Evolutionary conservation across 2,797 vertebrate species (phyloP), one percentile per base, ranked within the genome.

Genomic region (Halcyon smyrnensis): DNA sequence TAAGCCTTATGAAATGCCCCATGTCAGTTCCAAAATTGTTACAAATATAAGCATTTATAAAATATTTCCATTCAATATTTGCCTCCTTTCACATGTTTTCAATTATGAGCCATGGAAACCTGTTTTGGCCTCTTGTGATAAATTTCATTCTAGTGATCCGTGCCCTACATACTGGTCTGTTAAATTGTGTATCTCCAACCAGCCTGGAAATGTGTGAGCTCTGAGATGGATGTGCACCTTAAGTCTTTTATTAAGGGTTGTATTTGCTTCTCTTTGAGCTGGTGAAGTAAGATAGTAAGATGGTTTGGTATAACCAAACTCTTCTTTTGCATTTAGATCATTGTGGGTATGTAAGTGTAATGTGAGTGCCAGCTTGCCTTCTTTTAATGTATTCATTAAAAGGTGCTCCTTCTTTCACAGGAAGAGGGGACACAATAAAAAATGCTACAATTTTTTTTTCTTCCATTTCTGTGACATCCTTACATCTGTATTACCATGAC

Each of bases 391-490:
- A 84, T 24, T 11, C 9, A 1, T 8, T 54, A 34, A 75, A 82
- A 82, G 37, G 50, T 41, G 7, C 3, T 39, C 14, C 41, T 60
- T 71, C 32, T 51, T 25, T 75, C 3, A 18, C 6, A 56, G 36
- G 27, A 5, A 37, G 24, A 75, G 19, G 23, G 8, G 11, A 53
- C 32, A 67, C 9, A 64, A 73, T 39, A 89, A 83, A 80, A 2
- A 85, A 82, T 34, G 39, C 19, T 86, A 36, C 4, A 15, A 4
- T 11, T n/a, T 34, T 82, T 54, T 92, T 76, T 75, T 36, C 16
- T 54, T 87, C 19, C 60, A 83, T 93, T 92, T 89, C 63, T 87
- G 48, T 87, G 87, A 74, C 68, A 89, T 65, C 82, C 27, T 54
- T 16, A 25, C 36, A 70, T 79, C 59, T 87, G 30, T 57, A 85